phyloP scores from a whole-genome alignment of 1,140 invertebrate species.

The Bradynema listronoti region DNA sequence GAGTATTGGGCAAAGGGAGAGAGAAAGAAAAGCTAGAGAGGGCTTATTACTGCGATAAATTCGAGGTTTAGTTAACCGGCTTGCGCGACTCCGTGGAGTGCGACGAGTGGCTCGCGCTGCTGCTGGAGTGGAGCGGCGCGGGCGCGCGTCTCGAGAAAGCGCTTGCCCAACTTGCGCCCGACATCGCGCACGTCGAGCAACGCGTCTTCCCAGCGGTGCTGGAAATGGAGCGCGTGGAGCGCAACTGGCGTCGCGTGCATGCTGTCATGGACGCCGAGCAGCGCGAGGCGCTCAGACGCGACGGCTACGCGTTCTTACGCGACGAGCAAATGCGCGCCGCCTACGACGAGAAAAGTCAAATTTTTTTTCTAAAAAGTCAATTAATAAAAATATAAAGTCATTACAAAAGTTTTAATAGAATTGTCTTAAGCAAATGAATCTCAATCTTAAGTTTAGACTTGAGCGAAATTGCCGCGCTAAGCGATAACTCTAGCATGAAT shows the following conservation, averaged over 20 bases:
- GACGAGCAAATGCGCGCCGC: neutral
- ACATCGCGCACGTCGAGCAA: neutral
- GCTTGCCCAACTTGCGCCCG: constrained; percentile 1
- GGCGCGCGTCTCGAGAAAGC: constrained; percentile 9
- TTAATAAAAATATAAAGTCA: too few species aligned
- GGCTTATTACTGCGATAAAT: too few species aligned
- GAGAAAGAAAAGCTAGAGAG: too few species aligned
- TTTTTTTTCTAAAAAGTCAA: too few species aligned
- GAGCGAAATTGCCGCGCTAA: too few species aligned
- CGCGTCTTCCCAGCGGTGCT: constrained; percentile 4
- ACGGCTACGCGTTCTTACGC: constrained; percentile 13
- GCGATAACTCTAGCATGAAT: neutral
- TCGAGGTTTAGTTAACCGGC: neutral
- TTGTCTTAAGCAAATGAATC: too few species aligned
- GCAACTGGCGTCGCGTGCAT: constrained; percentile 10
- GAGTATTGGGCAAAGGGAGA: too few species aligned
- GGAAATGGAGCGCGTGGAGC: constrained; percentile 10
- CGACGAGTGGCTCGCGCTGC: constrained; percentile 5
- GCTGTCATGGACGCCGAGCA: neutral
- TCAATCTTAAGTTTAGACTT: too few species aligned
- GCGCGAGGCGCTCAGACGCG: neutral
- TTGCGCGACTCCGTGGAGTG: neutral
- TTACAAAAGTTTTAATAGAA: too few species aligned
- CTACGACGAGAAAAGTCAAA: neutral
- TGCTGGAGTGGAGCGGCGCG: constrained; percentile 9